Evolutionary conservation across 2,888 invertebrate genomes (phyloP), one percentile per base, ranked within the genome.

Genomic region (Trypoxylon attenuatum): DNA sequence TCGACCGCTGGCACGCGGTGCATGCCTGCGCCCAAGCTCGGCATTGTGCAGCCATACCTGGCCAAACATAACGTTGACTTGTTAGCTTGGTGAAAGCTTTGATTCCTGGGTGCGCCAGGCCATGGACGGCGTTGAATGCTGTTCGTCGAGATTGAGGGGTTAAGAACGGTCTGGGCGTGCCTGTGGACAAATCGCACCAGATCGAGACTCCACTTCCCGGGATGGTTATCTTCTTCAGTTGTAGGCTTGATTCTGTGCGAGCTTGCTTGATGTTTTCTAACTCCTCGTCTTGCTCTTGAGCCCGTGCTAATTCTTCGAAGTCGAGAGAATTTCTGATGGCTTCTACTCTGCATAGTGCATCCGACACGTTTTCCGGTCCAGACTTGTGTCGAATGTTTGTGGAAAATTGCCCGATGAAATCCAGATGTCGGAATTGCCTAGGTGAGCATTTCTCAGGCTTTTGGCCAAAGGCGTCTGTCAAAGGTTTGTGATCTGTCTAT

Each of bases 1-100:
- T 23, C 15, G 45, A 22, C 4, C 45, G 45, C 23, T 45, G 45
- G 2, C 45, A 45, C 13, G 45, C 5, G 25, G 39, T 38, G 13
- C 38, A 50, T 1, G 25, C 21, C 6, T 13, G 21, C 2, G 49
- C 33, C 49, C 49, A 49, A 1, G 1, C 21, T 8, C 49, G 33
- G 1, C 33, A 49, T 8, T 49, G 33, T 10, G 8, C 13, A 19
- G 18, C 13, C n/a, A 49, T 23, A 4, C 38, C 19, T 13, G 39
- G 39, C 50, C 50, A 50, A 1, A 50, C 50, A 10, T 29, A 50
- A 22, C 50, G 50, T 1, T 22, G 18, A 4, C 22, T 38, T 5
- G 39, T 13, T 6, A 50, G 33, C 8, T 15, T 50, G 5, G 22
- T 15, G 15, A 39, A 38, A 15, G 39, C 19, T 6, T 21, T 27